Percentiles rank a stretch among this genome's conserved stretches.
Conservation (phyloP, 1,140 invertebrate species). For the Caenorhabditis brenneri region DNA sequence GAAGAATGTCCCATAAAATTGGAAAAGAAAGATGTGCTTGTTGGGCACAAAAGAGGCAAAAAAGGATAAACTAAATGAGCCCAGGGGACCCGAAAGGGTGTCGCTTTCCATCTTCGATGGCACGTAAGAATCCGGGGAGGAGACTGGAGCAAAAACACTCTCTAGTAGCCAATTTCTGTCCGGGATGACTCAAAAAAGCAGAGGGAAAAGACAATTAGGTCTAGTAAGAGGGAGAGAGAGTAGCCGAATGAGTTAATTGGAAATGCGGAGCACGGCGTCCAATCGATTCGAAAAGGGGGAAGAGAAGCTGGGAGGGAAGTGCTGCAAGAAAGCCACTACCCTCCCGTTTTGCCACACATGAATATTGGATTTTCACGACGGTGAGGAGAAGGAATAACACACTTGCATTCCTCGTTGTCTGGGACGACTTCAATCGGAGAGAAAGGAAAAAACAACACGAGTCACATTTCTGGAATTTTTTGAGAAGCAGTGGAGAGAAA, state of each 20-base stretch:
- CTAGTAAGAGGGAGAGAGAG: not conserved
- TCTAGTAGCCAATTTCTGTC: not conserved
- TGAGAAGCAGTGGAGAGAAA: not conserved
- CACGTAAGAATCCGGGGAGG: not conserved
- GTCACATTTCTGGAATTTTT: not conserved
- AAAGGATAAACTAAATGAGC: slow-evolving; percentile 13
- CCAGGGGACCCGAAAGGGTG: not conserved
- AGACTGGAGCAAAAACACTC: not conserved
- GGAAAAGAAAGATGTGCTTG: not conserved
- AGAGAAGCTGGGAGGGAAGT: not conserved
- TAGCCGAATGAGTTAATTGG: not conserved
- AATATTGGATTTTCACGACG: not conserved
- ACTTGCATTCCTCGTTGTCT: not conserved
- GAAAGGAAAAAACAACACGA: not conserved
- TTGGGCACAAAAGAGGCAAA: not conserved
- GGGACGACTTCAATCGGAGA: not conserved
- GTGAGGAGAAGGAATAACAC: not conserved
- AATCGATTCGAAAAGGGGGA: not conserved
- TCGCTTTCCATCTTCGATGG: not conserved
- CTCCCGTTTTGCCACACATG: not conserved
- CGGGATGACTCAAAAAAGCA: not conserved
- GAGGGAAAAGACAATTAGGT: not conserved
- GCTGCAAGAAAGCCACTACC: too few relatives aligned
- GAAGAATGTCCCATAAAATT: not conserved
- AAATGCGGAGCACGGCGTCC: not conserved